Evolutionary conservation across 92 coral and sea anemone genomes (phyloP), one percentile per base, ranked within the genome.

Genomic region (Epizoanthus scotinus): DNA sequence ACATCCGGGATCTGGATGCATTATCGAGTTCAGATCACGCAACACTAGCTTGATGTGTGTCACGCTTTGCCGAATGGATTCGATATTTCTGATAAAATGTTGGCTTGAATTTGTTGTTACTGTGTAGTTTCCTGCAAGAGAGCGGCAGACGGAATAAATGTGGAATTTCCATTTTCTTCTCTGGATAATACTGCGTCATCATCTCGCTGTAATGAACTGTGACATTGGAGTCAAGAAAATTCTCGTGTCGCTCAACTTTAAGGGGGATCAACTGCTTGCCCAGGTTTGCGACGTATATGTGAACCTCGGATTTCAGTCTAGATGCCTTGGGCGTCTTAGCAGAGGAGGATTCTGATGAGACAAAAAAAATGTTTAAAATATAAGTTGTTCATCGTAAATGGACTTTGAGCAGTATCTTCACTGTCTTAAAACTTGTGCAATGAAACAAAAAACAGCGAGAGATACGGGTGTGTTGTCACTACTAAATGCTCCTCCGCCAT

Each of bases 141-240:
- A 13, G 69, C 0, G 81, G 81, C 4, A 75, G 12, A 9, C 10
- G 82, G 84, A 86, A 84, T 57, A 84, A 57, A 64, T 86, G 59
- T 27, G 67, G 49, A 0, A 82, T 67, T 47, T 67, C 26, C 63
- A 82, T 74, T 21, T 79, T 66, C 82, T 68, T 86, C 55, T 86
- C 84, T 4, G 90, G 87, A 28, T 72, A 86, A 10, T 86, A 86
- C 5, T 84, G 86, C 22, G 84, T 85, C 90, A 86, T 86, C 75
- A 86, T 73, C 72, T 86, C 90, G 64, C 82, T 86, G 79, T 86
- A 86, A 19, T 82, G 80, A 3, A 81, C 29, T 6, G 80, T 73
- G 12, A 82, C 66, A 57, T 86, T 86, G 19, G 84, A 74, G 47
- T 49, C 74, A 15, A 83, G 79, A 52, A 73, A 82, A 3, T 84